phyloP scores from a whole-genome alignment of 2,797 vertebrate species.

The Notamacropus eugenii region DNA sequence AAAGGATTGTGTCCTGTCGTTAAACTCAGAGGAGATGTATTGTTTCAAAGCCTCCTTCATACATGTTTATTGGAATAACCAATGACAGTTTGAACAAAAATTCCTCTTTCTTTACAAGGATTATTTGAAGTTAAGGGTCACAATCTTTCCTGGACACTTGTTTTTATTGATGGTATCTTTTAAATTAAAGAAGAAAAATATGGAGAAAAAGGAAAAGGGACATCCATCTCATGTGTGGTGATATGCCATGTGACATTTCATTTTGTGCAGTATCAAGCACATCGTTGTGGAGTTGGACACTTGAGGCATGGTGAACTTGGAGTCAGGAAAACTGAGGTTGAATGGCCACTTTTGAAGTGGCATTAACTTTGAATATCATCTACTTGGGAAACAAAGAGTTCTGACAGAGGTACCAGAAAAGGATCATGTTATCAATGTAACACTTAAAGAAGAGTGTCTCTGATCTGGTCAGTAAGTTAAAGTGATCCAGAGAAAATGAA shows the following conservation, averaged over 20 bases:
- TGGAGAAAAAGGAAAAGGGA: background rate
- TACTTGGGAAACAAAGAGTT: conserved; percentile 36
- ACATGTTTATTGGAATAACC: background rate
- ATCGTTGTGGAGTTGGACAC: background rate
- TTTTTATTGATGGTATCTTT: conserved; percentile 39
- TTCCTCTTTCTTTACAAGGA: conserved; percentile 26
- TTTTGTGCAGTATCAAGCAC: background rate
- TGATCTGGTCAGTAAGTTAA: background rate
- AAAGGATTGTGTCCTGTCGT: conserved; percentile 19
- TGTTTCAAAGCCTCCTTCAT: conserved; percentile 38
- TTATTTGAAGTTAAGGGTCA: background rate
- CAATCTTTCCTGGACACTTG: conserved; percentile 20
- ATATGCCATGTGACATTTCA: background rate
- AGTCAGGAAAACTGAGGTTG: background rate
- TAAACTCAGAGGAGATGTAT: background rate
- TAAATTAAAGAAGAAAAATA: conserved; percentile 31
- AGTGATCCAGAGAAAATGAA: background rate
- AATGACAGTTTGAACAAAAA: background rate
- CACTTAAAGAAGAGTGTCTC: conserved; percentile 28
- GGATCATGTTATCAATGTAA: background rate
- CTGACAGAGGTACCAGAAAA: conserved; percentile 24
- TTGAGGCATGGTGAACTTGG: background rate
- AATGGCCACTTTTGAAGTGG: conserved; percentile 32
- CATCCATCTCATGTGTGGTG: background rate
- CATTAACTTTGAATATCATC: conserved; percentile 44